Evolutionary conservation across 2,888 invertebrate species (phyloP).

Genomic region (Tenthredo distinguenda): DNA sequence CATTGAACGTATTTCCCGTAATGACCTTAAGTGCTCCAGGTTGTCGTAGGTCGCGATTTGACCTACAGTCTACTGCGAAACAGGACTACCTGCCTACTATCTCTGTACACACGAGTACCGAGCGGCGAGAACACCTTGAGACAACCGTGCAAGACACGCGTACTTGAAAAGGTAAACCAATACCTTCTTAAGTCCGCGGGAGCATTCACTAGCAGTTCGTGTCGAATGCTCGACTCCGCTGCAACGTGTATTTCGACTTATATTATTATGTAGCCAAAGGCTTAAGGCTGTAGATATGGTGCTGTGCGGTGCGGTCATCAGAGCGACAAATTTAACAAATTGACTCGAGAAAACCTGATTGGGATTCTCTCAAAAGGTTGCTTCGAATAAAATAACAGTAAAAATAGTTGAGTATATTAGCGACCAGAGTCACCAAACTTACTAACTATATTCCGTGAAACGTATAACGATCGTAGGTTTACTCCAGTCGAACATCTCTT

Average conservation of each 20-base stretch:
- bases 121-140: conserved; percentile 35
- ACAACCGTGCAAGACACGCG: conserved; percentile 37
- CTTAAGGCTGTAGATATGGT: background rate
- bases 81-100: background rate
- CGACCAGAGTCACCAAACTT: background rate
- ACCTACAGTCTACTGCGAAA: conserved; percentile 67
- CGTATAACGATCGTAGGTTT: background rate
- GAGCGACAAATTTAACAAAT: conserved; percentile 46
- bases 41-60: conserved; percentile 72
- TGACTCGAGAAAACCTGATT: conserved; percentile 39
- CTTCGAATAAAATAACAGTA: conserved; percentile 42
- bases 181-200: conserved; percentile 43
- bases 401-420: conserved; percentile 4
- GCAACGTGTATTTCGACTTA: conserved; percentile 47
- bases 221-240: conserved; percentile 48
- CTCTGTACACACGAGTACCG: background rate
- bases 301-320: conserved; percentile 24
- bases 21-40: conserved; percentile 50
- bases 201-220: conserved; percentile 52
- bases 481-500: background rate
- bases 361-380: background rate
- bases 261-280: conserved; percentile 34
- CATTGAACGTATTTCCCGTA: conserved; percentile 9
- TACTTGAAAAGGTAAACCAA: conserved; percentile 50
- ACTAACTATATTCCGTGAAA: background rate